Conservation (phyloP, 2,888 invertebrate genomes). For the Tuberolachnus salignus region DNA sequence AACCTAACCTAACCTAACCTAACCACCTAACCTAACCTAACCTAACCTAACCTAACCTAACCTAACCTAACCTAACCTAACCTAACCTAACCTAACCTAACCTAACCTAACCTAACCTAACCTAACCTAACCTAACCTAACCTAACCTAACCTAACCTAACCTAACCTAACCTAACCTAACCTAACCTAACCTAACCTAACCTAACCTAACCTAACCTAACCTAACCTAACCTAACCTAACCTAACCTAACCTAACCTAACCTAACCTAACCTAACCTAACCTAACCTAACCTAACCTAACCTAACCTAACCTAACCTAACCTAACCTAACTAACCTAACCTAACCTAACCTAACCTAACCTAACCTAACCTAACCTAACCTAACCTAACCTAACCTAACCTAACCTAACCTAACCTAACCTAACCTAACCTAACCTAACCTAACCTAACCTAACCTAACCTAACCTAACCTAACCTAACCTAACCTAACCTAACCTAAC, state of each 20-base stretch:
- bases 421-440: conserved; percentile 41
- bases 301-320: conserved; percentile 57
- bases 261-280: conserved; percentile 55
- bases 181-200: conserved; percentile 30
- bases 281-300: conserved; percentile 57
- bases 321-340: conserved; percentile 46
- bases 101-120: conserved; percentile 53
- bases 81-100: conserved; percentile 37
- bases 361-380: conserved; percentile 47
- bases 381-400: conserved; percentile 28
- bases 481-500: no score
- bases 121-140: no score
- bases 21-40: conserved; percentile 58
- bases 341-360: conserved; percentile 52
- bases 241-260: conserved; percentile 57
- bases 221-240: conserved; percentile 57
- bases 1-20: no score
- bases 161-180: conserved; percentile 45
- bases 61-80: conserved; percentile 26
- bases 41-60: conserved; percentile 55
- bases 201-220: conserved; percentile 55
- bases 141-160: conserved; percentile 45
- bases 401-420: conserved; percentile 47
- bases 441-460: no score
- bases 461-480: no score